Conservation (phyloP, 2,113 vertebrate species). For the Labeo rohita region DNA sequence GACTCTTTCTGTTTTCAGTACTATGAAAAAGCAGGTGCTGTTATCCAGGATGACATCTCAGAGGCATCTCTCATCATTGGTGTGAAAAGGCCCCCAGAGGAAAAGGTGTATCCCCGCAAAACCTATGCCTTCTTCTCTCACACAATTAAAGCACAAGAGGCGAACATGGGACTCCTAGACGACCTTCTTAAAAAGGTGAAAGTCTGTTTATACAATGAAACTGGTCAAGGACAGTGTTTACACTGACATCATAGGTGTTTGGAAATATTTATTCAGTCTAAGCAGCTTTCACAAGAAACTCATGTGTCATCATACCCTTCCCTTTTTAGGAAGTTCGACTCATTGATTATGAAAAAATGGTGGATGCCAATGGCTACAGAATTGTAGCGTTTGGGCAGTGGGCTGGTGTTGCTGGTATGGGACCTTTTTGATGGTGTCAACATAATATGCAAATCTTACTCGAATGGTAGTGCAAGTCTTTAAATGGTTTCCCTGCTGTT, state of each 20-base stretch:
- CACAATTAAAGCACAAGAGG: constrained; percentile 97
- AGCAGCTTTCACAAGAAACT: neutral
- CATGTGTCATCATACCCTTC: neutral
- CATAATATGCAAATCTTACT: too few species aligned
- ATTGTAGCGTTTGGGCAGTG: constrained; percentile 97
- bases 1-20: constrained; percentile 74
- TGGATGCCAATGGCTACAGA: constrained; percentile 88
- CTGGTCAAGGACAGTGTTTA: neutral
- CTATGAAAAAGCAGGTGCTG: constrained; percentile 88
- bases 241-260: neutral
- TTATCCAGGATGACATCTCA: constrained; percentile 94
- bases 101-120: constrained; percentile 88
- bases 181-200: constrained; percentile 90
- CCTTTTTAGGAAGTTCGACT: constrained; percentile 88
- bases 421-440: neutral
- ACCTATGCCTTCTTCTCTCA: constrained; percentile 98
- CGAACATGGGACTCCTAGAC: constrained; percentile 94
- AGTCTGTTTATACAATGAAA: neutral
- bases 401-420: constrained; percentile 95
- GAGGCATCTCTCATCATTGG: constrained; percentile 93
- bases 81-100: constrained; percentile 92
- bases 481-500: neutral
- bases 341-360: constrained; percentile 99
- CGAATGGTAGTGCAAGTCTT: neutral
- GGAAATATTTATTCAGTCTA: neutral